These are phyloP conservation scores for Calephelis perditalis DNA, from an alignment of 2,888 invertebrate species.

Conservation along the genomic window DNA sequence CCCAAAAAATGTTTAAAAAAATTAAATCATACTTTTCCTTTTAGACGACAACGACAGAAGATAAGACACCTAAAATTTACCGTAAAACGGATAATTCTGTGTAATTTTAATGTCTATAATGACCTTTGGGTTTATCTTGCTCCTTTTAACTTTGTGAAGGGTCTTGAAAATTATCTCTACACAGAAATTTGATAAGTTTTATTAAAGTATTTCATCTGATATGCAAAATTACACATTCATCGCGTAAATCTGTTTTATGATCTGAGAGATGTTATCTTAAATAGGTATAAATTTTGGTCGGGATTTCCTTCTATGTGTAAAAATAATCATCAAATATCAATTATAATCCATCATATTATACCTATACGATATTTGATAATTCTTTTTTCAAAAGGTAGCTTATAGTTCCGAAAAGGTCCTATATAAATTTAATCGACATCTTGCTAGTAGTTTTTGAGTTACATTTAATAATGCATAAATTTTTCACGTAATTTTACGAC, in stretches of 20 bases:
- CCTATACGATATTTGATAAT: too few relatives aligned
- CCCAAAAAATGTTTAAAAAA: too few relatives aligned
- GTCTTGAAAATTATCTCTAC: constrained; percentile 10
- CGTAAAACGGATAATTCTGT: constrained; percentile 5
- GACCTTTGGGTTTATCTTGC: constrained; percentile 10
- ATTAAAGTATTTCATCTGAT: not conserved
- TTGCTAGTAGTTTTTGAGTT: too few relatives aligned
- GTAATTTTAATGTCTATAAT: constrained; percentile 6
- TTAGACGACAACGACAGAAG: not conserved
- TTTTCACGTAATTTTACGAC: too few relatives aligned
- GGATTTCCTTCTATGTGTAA: not conserved
- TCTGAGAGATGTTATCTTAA: not conserved
- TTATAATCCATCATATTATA: too few relatives aligned
- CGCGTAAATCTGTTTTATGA: not conserved
- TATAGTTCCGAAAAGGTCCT: too few relatives aligned
- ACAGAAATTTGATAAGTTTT: constrained; percentile 12
- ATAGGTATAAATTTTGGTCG: not conserved
- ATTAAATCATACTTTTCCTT: too few relatives aligned
- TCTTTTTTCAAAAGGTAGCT: too few relatives aligned
- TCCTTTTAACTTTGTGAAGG: constrained; percentile 7
- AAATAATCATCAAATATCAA: not conserved
- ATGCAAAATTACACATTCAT: not conserved
- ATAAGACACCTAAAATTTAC: constrained; percentile 6
- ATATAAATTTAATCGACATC: too few relatives aligned
- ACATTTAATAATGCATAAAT: too few relatives aligned